Base-by-base conservation (phyloP, 2,797 vertebrate species). In the Sebastes elongatus region DNA sequence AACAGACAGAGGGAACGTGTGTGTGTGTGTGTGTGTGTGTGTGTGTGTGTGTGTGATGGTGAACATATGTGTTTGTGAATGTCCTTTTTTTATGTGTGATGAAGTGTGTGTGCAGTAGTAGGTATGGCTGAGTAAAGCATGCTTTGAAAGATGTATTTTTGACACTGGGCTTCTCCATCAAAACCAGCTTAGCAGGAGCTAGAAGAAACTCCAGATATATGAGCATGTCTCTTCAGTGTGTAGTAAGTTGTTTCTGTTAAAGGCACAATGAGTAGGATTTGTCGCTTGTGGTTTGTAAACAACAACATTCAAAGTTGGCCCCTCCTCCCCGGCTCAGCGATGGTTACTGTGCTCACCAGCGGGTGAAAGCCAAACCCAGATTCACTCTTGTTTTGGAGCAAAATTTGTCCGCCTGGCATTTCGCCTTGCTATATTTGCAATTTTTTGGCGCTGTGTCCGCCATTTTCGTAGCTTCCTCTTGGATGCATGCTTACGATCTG, bases 121-220 rank as follows among this genome's bases (percentile, higher is more conserved):
- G 25, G 70, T 66, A 63, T 49, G 74, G 32, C 56, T 74, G 79
- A 69, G 3, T 52, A 46, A 63, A 69, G 75, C 59, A 65, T 78
- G 71, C 59, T 84, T 85, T 80, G 27, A 80, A 78, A 75, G 20
- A 80, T 81, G 23, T 62, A 79, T 83, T 83, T 83, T 84, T 68
- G 82, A 91, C 92, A 92, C 89, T 90, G 87, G 85, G 90, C 88
- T 88, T 85, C 82, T 89, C 57, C 74, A 81, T 80, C 71, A 80
- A 82, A 82, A 80, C 33, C 84, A 86, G 85, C 90, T 88, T 66
- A 88, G 80, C 84, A 61, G 64, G 71, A 74, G 56, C 79, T 38
- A 33, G 20, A 81, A 88, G 56, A 85, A 74, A 79, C 81, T 89
- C 71, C 82, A 74, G 71, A 83, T 82, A 84, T 88, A 87, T 79